Evolutionary conservation across 2,113 vertebrate species (phyloP).

Genomic region (Tragulus kanchil): DNA sequence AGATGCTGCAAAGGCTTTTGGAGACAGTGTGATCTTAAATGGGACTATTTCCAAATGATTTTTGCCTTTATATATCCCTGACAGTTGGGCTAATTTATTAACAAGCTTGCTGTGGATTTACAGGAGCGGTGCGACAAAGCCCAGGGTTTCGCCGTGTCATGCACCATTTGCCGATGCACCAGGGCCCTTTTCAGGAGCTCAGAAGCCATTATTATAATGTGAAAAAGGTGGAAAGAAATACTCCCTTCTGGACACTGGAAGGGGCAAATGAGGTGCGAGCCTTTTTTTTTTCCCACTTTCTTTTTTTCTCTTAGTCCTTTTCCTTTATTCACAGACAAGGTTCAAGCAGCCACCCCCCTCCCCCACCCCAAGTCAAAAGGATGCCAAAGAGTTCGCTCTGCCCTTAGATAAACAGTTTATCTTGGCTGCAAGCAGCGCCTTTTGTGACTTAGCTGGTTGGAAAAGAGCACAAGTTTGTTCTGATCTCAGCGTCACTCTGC

Average conservation of each 20-base stretch:
- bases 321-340: neutral
- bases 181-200: constrained; percentile 89
- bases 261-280: constrained; percentile 93
- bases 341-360: neutral
- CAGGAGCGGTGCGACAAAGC: constrained; percentile 88
- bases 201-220: constrained; percentile 91
- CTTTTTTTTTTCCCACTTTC: constrained; percentile 1
- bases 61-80: constrained; percentile 82
- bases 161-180: constrained; percentile 90
- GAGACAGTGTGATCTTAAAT: constrained; percentile 84
- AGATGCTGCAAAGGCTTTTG: constrained; percentile 78
- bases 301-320: neutral
- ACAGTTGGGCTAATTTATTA: constrained; percentile 84
- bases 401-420: constrained; percentile 84
- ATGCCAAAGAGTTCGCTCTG: constrained; percentile 84
- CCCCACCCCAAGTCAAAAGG: constrained; percentile 82
- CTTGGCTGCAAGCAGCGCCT: constrained; percentile 79
- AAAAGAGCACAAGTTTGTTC: constrained; percentile 71
- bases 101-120: constrained; percentile 73
- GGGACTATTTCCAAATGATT: constrained; percentile 83
- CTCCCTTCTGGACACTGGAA: constrained; percentile 93
- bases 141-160: constrained; percentile 88
- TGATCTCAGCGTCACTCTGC: constrained; percentile 49
- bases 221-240: constrained; percentile 90
- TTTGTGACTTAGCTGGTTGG: constrained; percentile 87